A percentile compares a stretch with the other conserved stretches of the same genome.
Evolutionary conservation across 1,140 invertebrate genomes (phyloP).

Genomic region (Aphis craccivora): DNA sequence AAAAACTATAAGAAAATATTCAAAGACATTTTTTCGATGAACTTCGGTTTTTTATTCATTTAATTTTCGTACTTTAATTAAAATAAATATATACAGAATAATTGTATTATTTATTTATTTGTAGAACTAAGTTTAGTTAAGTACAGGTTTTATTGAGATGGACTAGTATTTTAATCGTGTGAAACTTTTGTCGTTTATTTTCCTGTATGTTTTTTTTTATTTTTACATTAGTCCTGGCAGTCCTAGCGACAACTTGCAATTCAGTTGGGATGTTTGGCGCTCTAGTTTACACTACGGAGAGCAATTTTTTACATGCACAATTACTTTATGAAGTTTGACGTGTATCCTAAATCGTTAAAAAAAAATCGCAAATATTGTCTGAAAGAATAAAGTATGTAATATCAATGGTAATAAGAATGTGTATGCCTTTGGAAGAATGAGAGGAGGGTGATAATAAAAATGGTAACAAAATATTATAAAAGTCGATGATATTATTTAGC

Average conservation of each 20-base stretch:
- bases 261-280: neutral
- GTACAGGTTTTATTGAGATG: neutral
- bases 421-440: neutral
- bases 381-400: neutral
- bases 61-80: neutral
- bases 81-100: neutral
- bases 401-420: neutral
- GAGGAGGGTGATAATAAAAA: neutral
- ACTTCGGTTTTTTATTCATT: neutral
- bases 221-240: neutral
- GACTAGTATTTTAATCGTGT: neutral
- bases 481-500: neutral
- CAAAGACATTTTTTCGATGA: neutral
- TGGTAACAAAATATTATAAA: neutral
- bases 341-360: neutral
- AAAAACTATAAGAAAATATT: neutral
- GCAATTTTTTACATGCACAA: slow-evolving; percentile 13
- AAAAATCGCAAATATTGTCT: neutral
- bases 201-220: neutral
- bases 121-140: neutral
- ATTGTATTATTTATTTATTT: neutral
- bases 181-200: slow-evolving; percentile 33
- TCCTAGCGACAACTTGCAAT: neutral
- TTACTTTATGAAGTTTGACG: slow-evolving; percentile 39
- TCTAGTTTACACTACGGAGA: neutral